Base-by-base conservation (phyloP, 2,888 invertebrate species). In the Cryptophagus acutangulus region DNA sequence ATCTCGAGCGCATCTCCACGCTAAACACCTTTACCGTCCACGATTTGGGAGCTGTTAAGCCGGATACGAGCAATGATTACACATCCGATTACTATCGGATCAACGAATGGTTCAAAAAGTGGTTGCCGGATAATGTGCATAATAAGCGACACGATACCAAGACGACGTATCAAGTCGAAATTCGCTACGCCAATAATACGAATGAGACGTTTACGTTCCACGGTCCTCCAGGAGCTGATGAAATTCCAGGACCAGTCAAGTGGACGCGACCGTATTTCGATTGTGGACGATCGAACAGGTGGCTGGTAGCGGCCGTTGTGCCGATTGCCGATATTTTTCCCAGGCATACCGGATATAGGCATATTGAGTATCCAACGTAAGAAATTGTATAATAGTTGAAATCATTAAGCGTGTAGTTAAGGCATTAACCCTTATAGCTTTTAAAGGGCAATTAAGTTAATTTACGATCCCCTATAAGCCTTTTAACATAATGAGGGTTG, bases 191-290 rank as follows among this genome's bases (percentile, higher is more conserved):
- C 0, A 93, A 93, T 67, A 92, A 92, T 62, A 93, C 92, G 1
- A 93, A 93, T 70, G 92, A 92, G 67, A 93, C 92, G n/a, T 90
- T 84, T 62, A 88, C 90, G n/a, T 94, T 92, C 71, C 93, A 93
- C 48, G 93, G 93, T 31, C 93, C 93, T 5, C 88, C 84, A 33
- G 91, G 88, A 26, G 87, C 89, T 50, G 92, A 92, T 69, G 93
- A 93, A 74, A 77, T 76, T 57, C 89, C 87, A 1, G 92, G 95
- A 1, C 96, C 96, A 9, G 89, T 97, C 0, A 85, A 88, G 65
- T 95, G 90, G 84, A 93, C 92, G 0, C 76, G 84, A 41, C 96
- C 96, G 0, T 97, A 96, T 66, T 97, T 91, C 66, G 96, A 97
- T 73, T 97, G 96, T 66, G 91, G 89, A 3, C 75, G 94, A 48